Percentiles rank a stretch among this genome's conserved stretches.
phyloP scores from a whole-genome alignment of 2,888 invertebrate species.

The Heliconius cydno region DNA sequence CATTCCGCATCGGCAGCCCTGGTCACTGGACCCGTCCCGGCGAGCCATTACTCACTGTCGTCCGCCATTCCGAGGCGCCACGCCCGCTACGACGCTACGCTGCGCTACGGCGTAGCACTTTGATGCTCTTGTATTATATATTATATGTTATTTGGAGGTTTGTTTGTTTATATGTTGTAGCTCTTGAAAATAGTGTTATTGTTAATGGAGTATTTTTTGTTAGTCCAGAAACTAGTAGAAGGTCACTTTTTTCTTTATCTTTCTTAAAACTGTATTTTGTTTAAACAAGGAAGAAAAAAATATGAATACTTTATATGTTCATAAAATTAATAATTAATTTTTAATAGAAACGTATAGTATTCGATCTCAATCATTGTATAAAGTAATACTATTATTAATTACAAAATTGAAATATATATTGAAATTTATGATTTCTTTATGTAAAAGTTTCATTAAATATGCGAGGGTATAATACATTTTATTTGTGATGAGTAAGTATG shows the following conservation, averaged over 20 bases:
- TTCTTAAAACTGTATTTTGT: background rate
- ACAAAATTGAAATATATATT: background rate
- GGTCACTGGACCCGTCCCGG: slow-evolving; percentile 81
- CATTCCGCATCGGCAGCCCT: slow-evolving; percentile 70
- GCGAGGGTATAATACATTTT: background rate
- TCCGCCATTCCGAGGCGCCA: slow-evolving; percentile 78
- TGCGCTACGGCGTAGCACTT: slow-evolving; percentile 61
- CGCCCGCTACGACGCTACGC: slow-evolving; percentile 75
- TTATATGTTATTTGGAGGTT: slow-evolving; percentile 15
- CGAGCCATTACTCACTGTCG: slow-evolving; percentile 82
- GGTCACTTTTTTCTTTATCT: background rate
- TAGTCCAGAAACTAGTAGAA: background rate
- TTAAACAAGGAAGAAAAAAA: too few species aligned
- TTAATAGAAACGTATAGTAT: background rate
- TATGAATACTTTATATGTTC: too few species aligned
- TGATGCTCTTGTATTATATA: slow-evolving; percentile 16
- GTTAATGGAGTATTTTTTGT: background rate
- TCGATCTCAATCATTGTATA: background rate
- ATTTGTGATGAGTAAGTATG: background rate
- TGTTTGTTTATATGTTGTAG: background rate
- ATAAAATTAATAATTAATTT: background rate
- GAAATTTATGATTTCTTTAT: background rate
- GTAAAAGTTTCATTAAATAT: background rate
- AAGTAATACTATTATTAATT: background rate
- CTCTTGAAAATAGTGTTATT: too few species aligned